Evolutionary conservation across 2,797 vertebrate species (phyloP).

Genomic region (Cryptoprocta ferox): DNA sequence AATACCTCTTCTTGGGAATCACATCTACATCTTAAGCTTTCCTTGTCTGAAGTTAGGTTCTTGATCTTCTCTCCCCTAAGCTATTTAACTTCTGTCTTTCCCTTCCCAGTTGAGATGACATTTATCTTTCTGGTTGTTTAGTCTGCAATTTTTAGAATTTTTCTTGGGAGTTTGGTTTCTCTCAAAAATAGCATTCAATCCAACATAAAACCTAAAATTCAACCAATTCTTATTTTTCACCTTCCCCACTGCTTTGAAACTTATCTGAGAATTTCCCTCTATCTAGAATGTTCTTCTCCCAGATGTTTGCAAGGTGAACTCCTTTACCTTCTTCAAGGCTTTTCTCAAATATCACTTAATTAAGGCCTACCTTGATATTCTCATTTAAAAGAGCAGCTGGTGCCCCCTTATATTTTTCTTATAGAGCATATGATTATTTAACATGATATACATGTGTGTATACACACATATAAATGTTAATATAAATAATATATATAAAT

Average conservation of each 20-base stretch:
- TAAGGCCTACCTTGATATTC: background rate
- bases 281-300: background rate
- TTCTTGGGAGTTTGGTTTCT: background rate
- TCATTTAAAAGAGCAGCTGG: background rate
- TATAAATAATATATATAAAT: background rate
- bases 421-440: background rate
- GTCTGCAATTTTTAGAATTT: background rate
- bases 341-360: background rate
- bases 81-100: background rate
- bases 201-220: background rate
- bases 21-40: background rate
- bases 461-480: background rate
- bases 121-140: background rate
- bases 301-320: background rate
- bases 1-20: background rate
- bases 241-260: background rate
- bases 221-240: background rate
- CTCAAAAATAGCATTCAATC: background rate
- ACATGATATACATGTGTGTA: background rate
- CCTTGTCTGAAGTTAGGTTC: background rate
- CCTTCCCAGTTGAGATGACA: background rate
- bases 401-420: background rate
- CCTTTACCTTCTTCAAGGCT: background rate
- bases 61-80: background rate
- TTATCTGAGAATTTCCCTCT: background rate